Evolutionary conservation across 2,113 vertebrate genomes (phyloP).

Genomic region (Tor tambroides): DNA sequence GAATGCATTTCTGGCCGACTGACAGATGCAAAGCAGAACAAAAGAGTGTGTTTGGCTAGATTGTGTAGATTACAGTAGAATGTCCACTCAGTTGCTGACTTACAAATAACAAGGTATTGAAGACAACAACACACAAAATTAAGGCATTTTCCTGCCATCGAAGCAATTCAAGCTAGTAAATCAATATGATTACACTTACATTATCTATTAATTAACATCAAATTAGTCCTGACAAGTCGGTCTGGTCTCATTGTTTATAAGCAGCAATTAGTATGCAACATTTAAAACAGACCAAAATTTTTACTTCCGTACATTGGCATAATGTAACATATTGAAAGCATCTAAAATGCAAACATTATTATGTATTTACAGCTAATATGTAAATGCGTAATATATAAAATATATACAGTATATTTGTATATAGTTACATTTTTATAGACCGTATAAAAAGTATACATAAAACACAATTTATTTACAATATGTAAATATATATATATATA

Average conservation of each 20-base stretch:
- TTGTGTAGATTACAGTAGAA: not conserved
- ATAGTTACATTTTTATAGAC: not conserved
- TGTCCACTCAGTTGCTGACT: not conserved
- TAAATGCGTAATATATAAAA: not conserved
- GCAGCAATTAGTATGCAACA: not conserved
- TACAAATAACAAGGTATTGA: not conserved
- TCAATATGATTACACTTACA: not conserved
- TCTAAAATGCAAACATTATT: too few species aligned
- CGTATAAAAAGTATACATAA: too few species aligned
- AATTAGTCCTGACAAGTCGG: not conserved
- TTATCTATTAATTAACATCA: not conserved
- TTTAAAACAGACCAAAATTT: not conserved
- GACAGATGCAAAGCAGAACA: not conserved
- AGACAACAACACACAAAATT: constrained; percentile 1
- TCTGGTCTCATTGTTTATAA: not conserved
- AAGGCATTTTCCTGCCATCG: not conserved
- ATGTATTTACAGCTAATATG: not conserved
- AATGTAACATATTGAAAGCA: not conserved
- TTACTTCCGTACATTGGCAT: not conserved
- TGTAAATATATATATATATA: too few species aligned
- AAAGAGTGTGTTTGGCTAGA: not conserved
- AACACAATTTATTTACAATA: too few species aligned
- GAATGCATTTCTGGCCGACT: not conserved
- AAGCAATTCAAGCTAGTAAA: not conserved
- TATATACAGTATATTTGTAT: not conserved